Evolutionary conservation across 2,113 vertebrate species (phyloP), one percentile per base, ranked within the genome.

Genomic region (Furnarius figulus): DNA sequence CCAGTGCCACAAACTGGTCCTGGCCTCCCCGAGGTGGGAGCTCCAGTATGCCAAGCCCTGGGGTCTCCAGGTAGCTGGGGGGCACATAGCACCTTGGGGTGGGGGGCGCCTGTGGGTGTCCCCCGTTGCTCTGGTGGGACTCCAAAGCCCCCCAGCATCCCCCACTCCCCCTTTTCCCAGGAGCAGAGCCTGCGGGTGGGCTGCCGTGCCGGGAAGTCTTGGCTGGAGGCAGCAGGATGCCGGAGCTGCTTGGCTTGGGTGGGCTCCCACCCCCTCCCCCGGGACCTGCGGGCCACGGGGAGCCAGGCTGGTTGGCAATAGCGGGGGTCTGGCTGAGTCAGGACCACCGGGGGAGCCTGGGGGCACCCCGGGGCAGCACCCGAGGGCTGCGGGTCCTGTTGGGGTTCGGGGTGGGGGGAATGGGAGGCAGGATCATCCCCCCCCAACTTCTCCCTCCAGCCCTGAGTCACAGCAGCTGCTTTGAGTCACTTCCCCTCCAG

Each of bases 401-500:
- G 65, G 59, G 56, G 15, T 13, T 46, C 4, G 19, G 35, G 62
- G 6, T 8, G 13, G 44, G 44, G 44, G 44, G 40, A 40, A 12
- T 6, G 16, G 9, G 30, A 58, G 27, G n/a, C n/a, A 65, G 18
- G 37, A 30, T 42, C 13, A 18, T 23, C 40, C 27, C 33, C 44
- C 52, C 71, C 40, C 27, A 1, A 6, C 35, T 62, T 40, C 27
- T 39, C 27, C 12, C 35, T n/a, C 35, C 73, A 40, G 9, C 20
- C 68, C 50, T 70, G 77, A 85, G 62, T 80, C 93, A 75, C 44
- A 39, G 52, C 9, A 14, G 53, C 78, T 30, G 77, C 59, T 7
- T 55, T 84, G 93, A 95, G 66, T 92, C 86, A 68, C 17, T 58
- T 85, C 70, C 84, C 77, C 33, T 14, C 14, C 49, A 63, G 59